Evolutionary conservation across 2,113 vertebrate genomes (phyloP), one percentile per base, ranked within the genome.

Genomic region (Scytalopus superciliaris): DNA sequence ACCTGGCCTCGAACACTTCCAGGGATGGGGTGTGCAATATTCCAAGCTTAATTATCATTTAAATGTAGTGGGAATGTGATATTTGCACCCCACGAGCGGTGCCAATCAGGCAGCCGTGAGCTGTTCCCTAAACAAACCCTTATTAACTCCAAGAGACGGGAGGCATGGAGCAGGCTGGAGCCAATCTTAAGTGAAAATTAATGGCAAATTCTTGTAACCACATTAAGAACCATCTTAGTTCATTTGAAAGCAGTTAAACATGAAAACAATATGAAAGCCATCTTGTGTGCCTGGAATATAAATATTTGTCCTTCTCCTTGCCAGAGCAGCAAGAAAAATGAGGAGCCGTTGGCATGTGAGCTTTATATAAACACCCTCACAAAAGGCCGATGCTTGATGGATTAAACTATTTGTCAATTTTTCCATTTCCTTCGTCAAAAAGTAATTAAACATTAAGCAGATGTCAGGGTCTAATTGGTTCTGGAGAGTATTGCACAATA

Each of bases 221-320:
- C 97, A 97, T 94, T 90, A 97, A 97, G 97, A 96, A 81, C 96
- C 92, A 96, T 97, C 96, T 96, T 86, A 84, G 50, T 91, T 97
- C 98, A 96, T 95, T 92, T 74, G 95, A 96, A 97, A 97, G 97
- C 81, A 17, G 84, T 72, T 97, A 96, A 93, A 96, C 96, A 96
- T 78, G 97, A 95, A 95, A 97, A 97, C 95, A 97, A 94, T 96
- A 55, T 89, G 93, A 95, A 96, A 98, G 96, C 92, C 96, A 91
- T 97, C 89, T 92, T 97, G 98, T 97, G 97, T 95, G 96, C 89
- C 97, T 93, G 96, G 95, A 97, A 97, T 96, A 97, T 98, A 98
- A 98, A 98, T 98, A 98, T 98, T 98, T 97, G 97, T 94, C 95
- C 98, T 84, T 95, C 93, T 94, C 83, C 96, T 96, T 98, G 97